Evolutionary conservation across 1,140 invertebrate genomes (phyloP).

Genomic region (Amphibalanus amphitrite): DNA sequence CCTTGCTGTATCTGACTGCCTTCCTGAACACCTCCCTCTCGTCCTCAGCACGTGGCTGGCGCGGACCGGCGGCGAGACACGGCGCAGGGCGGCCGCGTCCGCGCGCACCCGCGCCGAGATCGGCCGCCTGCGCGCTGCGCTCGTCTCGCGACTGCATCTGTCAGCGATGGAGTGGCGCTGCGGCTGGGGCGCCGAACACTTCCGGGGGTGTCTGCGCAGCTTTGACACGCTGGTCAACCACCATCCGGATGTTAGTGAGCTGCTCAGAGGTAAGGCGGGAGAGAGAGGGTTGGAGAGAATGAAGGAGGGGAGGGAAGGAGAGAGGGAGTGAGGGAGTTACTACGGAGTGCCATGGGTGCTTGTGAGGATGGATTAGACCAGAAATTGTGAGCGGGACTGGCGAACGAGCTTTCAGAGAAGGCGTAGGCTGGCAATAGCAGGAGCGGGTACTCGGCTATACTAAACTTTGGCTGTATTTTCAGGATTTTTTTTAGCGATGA

Average conservation of each 20-base stretch:
- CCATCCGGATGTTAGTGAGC: slow-evolving; percentile 12
- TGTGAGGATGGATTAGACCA: too few species aligned
- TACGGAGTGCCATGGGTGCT: too few species aligned
- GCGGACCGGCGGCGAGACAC: slow-evolving; percentile 41
- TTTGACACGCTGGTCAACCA: slow-evolving; percentile 33
- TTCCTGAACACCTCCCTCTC: too few species aligned
- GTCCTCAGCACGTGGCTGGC: slow-evolving; percentile 37
- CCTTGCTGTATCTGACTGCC: too few species aligned
- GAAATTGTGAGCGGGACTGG: too few species aligned
- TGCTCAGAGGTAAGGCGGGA: slow-evolving; percentile 14
- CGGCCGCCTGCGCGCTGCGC: slow-evolving; percentile 34
- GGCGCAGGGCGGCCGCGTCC: slow-evolving; percentile 38
- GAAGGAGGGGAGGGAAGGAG: background rate
- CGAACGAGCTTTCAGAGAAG: too few species aligned
- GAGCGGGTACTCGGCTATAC: too few species aligned
- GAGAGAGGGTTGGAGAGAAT: too few species aligned
- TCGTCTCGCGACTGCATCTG: slow-evolving; percentile 37
- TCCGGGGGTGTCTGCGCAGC: slow-evolving; percentile 37
- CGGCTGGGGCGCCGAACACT: slow-evolving; percentile 73
- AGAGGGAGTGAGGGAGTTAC: too few species aligned
- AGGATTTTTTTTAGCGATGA: too few species aligned
- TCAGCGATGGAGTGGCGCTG: slow-evolving; percentile 52
- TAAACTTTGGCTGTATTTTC: too few species aligned
- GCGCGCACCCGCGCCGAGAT: slow-evolving; percentile 46
- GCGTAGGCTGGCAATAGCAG: too few species aligned